Evolutionary conservation across 2,888 invertebrate genomes (phyloP).

Genomic region (Drosophila lacicola): DNA sequence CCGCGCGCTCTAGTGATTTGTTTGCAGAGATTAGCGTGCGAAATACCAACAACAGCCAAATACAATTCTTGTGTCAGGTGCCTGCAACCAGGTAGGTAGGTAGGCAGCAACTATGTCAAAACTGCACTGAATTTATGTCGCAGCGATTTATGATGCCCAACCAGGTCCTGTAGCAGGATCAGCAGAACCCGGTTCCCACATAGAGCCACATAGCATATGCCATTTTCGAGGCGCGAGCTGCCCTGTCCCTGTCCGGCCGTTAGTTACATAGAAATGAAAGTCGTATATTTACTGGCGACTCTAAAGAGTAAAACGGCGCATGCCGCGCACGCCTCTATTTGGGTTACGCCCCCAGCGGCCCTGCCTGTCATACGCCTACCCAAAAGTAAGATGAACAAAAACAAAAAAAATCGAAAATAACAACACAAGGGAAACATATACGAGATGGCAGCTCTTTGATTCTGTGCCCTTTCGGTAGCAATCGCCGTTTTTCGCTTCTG

Average conservation of each 20-base stretch:
- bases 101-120: conserved; percentile 52
- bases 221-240: conserved; percentile 28
- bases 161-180: conserved; percentile 17
- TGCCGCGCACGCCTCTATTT: conserved; percentile 72
- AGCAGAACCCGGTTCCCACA: conserved; percentile 19
- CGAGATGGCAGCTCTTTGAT: conserved; percentile 39
- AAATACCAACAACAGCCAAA: conserved; percentile 51
- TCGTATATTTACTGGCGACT: conserved; percentile 49
- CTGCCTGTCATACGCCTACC: conserved; percentile 71
- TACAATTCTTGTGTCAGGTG: conserved; percentile 61
- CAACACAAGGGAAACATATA: neutral
- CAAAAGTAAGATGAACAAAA: conserved; percentile 31
- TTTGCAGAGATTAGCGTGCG: conserved; percentile 77
- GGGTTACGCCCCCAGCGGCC: conserved; percentile 62
- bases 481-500: conserved; percentile 38
- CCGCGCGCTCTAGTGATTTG: conserved; percentile 65
- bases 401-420: conserved; percentile 3
- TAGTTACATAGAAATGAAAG: conserved; percentile 71
- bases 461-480: conserved; percentile 56
- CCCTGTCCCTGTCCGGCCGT: conserved; percentile 42
- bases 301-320: conserved; percentile 47
- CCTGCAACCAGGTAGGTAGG: conserved; percentile 36
- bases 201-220: conserved; percentile 27
- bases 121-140: conserved; percentile 76
- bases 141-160: conserved; percentile 63